These are phyloP conservation scores for Sweltsa coloradensis DNA, from an alignment of 1,140 invertebrate genomes.

Conservation along the genomic window DNA sequence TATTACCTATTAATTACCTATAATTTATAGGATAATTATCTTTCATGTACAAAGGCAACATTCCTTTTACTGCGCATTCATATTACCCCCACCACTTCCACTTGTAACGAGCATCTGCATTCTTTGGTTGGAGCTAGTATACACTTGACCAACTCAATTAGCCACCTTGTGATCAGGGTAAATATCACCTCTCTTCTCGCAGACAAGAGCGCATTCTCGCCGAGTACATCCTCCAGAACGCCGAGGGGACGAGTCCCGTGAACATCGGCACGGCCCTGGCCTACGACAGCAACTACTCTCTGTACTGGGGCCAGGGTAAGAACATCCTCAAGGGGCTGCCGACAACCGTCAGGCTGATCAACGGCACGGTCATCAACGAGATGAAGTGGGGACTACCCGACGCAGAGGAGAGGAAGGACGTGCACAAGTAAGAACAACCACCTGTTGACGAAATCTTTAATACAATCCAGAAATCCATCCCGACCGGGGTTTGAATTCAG, in stretches of 20 bases:
- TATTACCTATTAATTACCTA: no score
- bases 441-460: background rate
- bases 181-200: no score
- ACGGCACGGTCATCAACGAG: constrained; percentile 38
- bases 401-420: constrained; percentile 39
- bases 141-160: no score
- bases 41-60: no score
- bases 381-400: constrained; percentile 55
- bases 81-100: no score
- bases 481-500: no score
- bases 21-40: no score
- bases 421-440: constrained; percentile 25
- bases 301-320: constrained; percentile 66
- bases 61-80: no score
- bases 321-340: constrained; percentile 59
- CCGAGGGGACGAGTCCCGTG: constrained; percentile 25
- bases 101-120: no score
- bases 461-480: no score
- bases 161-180: no score
- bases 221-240: constrained; percentile 46
- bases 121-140: no score
- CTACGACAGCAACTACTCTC: constrained; percentile 51
- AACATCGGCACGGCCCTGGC: constrained; percentile 53
- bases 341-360: constrained; percentile 47
- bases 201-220: constrained; percentile 43